phyloP scores from a whole-genome alignment of 2,888 invertebrate species.

The Mesorhabditis belari region DNA sequence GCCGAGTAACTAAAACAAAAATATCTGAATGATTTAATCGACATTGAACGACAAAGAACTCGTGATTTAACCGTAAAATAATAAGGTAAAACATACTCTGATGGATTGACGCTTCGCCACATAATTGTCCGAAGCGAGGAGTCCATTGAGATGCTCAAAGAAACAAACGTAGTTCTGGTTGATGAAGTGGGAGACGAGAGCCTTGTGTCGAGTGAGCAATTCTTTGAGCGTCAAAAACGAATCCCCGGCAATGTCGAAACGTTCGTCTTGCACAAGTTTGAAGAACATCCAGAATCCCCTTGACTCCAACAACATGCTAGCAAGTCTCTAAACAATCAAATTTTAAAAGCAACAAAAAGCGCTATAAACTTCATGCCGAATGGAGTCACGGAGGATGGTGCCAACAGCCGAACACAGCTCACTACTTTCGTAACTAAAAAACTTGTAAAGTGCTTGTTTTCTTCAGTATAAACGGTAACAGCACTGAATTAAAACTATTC shows the following conservation, averaged over 20 bases:
- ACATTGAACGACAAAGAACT: no score
- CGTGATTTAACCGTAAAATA: no score
- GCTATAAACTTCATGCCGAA: slow-evolving; percentile 90
- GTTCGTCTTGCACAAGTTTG: slow-evolving; percentile 77
- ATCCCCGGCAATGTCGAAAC: slow-evolving; percentile 99
- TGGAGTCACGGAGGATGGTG: slow-evolving; percentile 96
- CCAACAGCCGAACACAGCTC: slow-evolving; percentile 98
- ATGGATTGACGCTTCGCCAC: slow-evolving; percentile 96
- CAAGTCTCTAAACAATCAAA: no score
- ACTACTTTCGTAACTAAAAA: slow-evolving; percentile 76
- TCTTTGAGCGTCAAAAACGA: slow-evolving; percentile 99
- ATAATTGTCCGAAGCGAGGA: slow-evolving; percentile 97
- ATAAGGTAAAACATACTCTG: slow-evolving; percentile 68
- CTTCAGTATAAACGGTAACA: no score
- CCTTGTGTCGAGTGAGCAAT: slow-evolving; percentile 60
- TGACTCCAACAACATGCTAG: no score
- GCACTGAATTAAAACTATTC: slow-evolving; percentile 6
- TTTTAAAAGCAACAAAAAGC: no score
- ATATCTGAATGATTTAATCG: not conserved
- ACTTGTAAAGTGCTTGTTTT: no score
- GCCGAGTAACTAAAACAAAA: slow-evolving; percentile 69
- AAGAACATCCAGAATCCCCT: slow-evolving; percentile 99
- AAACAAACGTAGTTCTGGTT: slow-evolving; percentile 98
- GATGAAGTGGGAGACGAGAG: slow-evolving; percentile 93
- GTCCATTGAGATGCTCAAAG: slow-evolving; percentile 86